Conservation (phyloP, 2,797 vertebrate genomes). For the Platyrinchus mystaceus region DNA sequence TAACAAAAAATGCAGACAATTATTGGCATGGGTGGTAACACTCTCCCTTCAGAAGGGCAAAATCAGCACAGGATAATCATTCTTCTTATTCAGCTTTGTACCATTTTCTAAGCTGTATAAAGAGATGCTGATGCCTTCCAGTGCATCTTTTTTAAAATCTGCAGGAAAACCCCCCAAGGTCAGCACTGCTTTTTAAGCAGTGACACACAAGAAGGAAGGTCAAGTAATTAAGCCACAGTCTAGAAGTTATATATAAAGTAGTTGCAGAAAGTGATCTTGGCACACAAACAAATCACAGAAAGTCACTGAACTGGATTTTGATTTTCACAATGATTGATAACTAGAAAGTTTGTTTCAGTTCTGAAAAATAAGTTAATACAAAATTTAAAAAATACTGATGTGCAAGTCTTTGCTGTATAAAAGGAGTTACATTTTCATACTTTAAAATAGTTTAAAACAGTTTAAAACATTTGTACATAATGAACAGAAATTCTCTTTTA, state of each 20-base stretch:
- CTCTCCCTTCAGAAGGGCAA: not conserved
- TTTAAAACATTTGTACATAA: conserved; percentile 25
- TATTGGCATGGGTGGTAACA: not conserved
- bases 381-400: not conserved
- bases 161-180: not conserved
- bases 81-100: not conserved
- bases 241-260: not conserved
- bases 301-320: not conserved
- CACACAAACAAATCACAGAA: not conserved
- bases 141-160: not conserved
- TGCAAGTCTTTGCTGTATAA: conserved; percentile 23
- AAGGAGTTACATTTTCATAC: conserved; percentile 47
- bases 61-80: not conserved
- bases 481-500: conserved; percentile 4
- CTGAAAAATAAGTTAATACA: conserved; percentile 55
- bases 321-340: not conserved
- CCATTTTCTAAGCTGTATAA: not conserved
- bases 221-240: not conserved
- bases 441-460: conserved; percentile 10
- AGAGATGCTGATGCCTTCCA: not conserved
- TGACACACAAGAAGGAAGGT: conserved; percentile 10
- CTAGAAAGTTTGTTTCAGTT: not conserved
- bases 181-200: not conserved
- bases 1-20: not conserved
- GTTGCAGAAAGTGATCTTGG: not conserved